phyloP scores from a whole-genome alignment of 1,140 invertebrate genomes.

The Agrypnia vestita region DNA sequence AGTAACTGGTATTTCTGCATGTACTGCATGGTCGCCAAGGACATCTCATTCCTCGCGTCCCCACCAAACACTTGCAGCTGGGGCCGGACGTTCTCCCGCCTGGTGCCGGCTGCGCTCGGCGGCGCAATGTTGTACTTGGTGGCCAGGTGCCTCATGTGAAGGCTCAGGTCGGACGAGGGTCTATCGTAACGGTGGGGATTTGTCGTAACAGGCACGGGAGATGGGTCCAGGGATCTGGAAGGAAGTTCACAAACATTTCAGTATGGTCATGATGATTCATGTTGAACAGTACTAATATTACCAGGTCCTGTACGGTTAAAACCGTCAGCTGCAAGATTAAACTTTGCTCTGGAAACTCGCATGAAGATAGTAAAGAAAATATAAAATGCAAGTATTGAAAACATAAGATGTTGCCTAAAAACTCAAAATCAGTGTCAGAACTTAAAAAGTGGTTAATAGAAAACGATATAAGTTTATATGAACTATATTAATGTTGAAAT shows the following conservation, averaged over 20 bases:
- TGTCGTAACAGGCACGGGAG: conserved; percentile 41
- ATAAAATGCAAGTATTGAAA: too few relatives aligned
- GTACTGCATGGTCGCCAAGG: conserved; percentile 78
- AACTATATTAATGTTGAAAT: too few relatives aligned
- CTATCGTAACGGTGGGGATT: conserved; percentile 59
- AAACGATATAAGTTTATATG: too few relatives aligned
- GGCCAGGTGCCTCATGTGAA: conserved; percentile 78
- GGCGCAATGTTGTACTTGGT: conserved; percentile 72
- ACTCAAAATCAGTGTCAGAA: too few relatives aligned
- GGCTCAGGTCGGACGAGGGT: conserved; percentile 72
- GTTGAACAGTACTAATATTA: too few relatives aligned
- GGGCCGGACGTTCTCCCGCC: neutral
- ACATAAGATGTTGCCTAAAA: too few relatives aligned
- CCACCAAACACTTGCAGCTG: neutral
- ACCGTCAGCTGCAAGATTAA: too few relatives aligned
- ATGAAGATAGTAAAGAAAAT: too few relatives aligned
- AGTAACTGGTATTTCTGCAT: conserved; percentile 78
- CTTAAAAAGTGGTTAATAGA: too few relatives aligned
- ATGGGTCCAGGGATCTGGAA: conserved; percentile 70
- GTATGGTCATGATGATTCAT: too few relatives aligned
- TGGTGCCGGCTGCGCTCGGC: neutral
- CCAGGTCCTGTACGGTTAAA: too few relatives aligned
- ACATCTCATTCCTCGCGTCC: conserved; percentile 70
- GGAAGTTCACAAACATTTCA: conserved; percentile 55
- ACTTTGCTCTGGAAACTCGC: too few relatives aligned